Conservation (phyloP, 1,140 invertebrate genomes). For the Luehdorfia chinensis region DNA sequence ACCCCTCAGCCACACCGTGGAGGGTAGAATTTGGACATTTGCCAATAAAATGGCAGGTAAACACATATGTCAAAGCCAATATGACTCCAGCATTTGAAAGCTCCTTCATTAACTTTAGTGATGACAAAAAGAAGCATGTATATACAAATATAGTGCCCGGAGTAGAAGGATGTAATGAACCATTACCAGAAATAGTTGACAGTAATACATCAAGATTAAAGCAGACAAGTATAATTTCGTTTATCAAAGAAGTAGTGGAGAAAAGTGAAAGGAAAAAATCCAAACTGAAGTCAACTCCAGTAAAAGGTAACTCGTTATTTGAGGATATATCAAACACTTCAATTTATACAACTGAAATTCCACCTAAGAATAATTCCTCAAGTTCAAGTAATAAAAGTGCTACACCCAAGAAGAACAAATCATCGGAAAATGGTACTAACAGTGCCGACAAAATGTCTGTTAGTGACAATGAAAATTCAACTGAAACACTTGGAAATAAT, state of each 20-base stretch:
- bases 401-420: constrained; percentile 28
- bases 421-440: constrained; percentile 19
- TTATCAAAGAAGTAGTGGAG: constrained; percentile 63
- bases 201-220: constrained; percentile 41
- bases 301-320: constrained; percentile 46
- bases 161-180: constrained; percentile 28
- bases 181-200: constrained; percentile 33
- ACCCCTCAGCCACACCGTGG: constrained; percentile 62
- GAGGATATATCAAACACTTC: constrained; percentile 32
- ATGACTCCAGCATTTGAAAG: constrained; percentile 68
- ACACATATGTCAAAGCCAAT: constrained; percentile 63
- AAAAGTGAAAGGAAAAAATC: constrained; percentile 53
- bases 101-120: constrained; percentile 58
- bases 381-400: constrained; percentile 20
- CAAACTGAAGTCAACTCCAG: constrained; percentile 40
- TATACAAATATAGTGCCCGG: constrained; percentile 57
- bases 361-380: constrained; percentile 8
- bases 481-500: constrained; percentile 24
- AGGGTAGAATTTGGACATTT: constrained; percentile 58
- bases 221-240: constrained; percentile 66
- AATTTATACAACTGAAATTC: not conserved
- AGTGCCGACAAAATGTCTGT: constrained; percentile 19
- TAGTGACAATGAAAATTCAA: constrained; percentile 30
- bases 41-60: constrained; percentile 65
- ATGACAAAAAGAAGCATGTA: constrained; percentile 65